Percentiles rank a stretch among this genome's conserved stretches.
These are phyloP conservation scores for Stichopus chloronotus DNA, from an alignment of 35 echinoderm and acorn worm genomes.

Conservation along the genomic window DNA sequence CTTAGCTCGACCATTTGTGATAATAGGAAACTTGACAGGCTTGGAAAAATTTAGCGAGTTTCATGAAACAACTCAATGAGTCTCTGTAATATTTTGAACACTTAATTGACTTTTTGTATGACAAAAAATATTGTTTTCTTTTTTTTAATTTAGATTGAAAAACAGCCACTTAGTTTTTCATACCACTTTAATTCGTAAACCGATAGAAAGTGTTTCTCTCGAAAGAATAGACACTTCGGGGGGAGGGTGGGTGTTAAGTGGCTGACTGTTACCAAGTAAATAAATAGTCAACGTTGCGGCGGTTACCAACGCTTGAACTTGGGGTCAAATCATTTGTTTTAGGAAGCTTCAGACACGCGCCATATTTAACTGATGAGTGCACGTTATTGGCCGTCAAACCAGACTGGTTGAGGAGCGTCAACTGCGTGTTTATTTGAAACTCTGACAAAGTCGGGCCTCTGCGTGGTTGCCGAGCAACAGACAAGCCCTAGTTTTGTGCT, in stretches of 20 bases:
- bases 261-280: conserved; percentile 38
- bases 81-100: no score
- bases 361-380: conserved; percentile 21
- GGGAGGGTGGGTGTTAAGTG: conserved; percentile 50
- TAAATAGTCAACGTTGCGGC: conserved; percentile 1
- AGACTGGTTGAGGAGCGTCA: not conserved
- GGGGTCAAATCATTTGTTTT: conserved; percentile 42
- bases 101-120: no score
- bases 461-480: conserved; percentile 11
- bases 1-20: no score
- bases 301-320: conserved; percentile 44
- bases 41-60: no score
- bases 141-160: no score
- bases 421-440: conserved; percentile 14
- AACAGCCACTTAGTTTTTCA: not conserved
- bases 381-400: not conserved
- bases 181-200: not conserved
- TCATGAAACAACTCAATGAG: no score
- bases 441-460: not conserved
- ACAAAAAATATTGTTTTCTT: no score
- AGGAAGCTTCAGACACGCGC: conserved; percentile 16
- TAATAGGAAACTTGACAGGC: no score
- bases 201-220: not conserved
- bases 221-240: not conserved
- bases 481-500: not conserved